These are phyloP conservation scores for Tyria jacobaeae DNA, from an alignment of 2,888 invertebrate genomes.

Conservation along the genomic window DNA sequence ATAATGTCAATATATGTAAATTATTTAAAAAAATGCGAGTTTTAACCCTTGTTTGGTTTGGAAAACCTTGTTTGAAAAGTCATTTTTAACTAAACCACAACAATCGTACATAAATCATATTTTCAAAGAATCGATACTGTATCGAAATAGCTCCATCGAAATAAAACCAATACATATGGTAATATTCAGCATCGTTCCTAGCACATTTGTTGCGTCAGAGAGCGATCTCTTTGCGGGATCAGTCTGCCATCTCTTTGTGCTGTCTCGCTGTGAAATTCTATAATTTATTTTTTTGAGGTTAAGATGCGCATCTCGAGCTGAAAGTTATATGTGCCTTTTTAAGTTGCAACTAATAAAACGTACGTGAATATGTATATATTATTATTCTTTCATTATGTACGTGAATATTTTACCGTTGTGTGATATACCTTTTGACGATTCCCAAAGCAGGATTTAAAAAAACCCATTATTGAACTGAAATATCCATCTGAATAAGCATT, in stretches of 20 bases:
- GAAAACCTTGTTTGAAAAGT: background rate
- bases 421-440: background rate
- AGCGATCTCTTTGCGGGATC: conserved; percentile 46
- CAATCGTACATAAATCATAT: background rate
- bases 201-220: conserved; percentile 42
- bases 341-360: conserved; percentile 4
- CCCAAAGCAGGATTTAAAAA: too few species aligned
- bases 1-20: too few species aligned
- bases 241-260: conserved; percentile 40
- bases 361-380: too few species aligned
- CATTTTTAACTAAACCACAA: background rate
- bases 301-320: conserved; percentile 34
- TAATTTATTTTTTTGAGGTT: conserved; percentile 34
- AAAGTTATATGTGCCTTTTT: conserved; percentile 33
- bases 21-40: too few species aligned
- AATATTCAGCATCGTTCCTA: conserved; percentile 44
- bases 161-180: conserved; percentile 46
- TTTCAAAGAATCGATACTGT: conserved; percentile 5
- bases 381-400: too few species aligned
- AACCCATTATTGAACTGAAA: too few species aligned
- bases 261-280: conserved; percentile 29
- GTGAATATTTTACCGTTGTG: conserved; percentile 4
- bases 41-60: too few species aligned
- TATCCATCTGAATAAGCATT: background rate
- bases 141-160: conserved; percentile 30